Evolutionary conservation across 1,140 invertebrate genomes (phyloP).

Genomic region (Nasonia giraulti): DNA sequence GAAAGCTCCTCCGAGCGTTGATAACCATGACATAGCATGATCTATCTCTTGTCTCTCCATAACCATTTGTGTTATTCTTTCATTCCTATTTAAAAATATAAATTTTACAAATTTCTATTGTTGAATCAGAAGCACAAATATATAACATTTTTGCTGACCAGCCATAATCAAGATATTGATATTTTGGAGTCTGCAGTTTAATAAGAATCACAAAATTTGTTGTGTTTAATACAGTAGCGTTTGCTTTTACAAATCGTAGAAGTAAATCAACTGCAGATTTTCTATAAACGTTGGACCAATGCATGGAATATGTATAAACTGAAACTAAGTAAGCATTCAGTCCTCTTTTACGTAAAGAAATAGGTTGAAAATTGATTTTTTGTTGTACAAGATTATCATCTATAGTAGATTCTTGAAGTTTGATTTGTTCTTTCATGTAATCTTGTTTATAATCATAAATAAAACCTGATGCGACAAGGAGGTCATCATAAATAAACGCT

Average conservation of each 20-base stretch:
- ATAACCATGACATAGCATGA: conserved; percentile 93
- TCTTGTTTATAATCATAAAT: neutral
- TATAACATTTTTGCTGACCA: conserved; percentile 71
- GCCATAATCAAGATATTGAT: conserved; percentile 80
- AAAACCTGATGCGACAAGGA: conserved; percentile 32
- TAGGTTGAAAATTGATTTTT: conserved; percentile 42
- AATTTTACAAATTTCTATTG: conserved; percentile 23
- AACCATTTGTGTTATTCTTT: conserved; percentile 69
- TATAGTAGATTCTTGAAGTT: conserved; percentile 31
- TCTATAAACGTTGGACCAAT: conserved; percentile 60
- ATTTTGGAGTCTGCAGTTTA: conserved; percentile 71
- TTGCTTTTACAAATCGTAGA: conserved; percentile 35
- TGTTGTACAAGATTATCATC: conserved; percentile 7
- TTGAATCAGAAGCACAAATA: conserved; percentile 9
- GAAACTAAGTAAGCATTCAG: conserved; percentile 65
- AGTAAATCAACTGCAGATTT: conserved; percentile 55
- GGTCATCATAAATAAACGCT: conserved; percentile 49
- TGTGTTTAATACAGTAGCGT: neutral
- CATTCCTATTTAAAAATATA: conserved; percentile 63
- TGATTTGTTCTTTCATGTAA: neutral
- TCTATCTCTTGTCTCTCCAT: conserved; percentile 85
- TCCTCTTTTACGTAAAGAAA: conserved; percentile 59
- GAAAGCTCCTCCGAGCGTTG: conserved; percentile 96
- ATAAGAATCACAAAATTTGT: conserved; percentile 57
- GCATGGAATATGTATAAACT: conserved; percentile 57